Evolutionary conservation across 2,113 vertebrate species (phyloP).

Genomic region (Poeciliopsis prolifica): DNA sequence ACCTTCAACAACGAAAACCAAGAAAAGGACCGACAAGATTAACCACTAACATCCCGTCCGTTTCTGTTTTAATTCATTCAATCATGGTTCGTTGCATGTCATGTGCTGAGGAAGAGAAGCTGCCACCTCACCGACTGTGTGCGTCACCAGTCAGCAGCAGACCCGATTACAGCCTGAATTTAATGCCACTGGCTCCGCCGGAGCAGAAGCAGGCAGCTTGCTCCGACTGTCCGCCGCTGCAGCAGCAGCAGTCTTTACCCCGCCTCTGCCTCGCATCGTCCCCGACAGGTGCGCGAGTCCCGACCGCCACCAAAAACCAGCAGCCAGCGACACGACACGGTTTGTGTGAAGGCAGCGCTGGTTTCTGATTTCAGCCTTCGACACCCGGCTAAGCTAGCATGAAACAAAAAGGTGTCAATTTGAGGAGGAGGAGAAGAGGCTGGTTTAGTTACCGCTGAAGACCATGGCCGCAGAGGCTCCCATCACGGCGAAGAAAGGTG

Average conservation of each 20-base stretch:
- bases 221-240: not conserved
- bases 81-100: not conserved
- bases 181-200: not conserved
- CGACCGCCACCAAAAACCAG: slow-evolving; percentile 12
- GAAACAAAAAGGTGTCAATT: not conserved
- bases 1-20: not conserved
- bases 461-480: slow-evolving; percentile 95
- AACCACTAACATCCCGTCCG: too few relatives aligned
- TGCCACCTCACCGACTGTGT: slow-evolving; percentile 16
- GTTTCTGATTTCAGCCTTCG: not conserved
- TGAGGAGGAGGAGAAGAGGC: slow-evolving; percentile 18
- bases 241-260: slow-evolving; percentile 1
- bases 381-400: not conserved
- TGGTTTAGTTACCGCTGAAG: slow-evolving; percentile 88
- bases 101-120: not conserved
- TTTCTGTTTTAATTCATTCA: too few relatives aligned
- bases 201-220: not conserved
- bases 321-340: not conserved
- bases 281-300: slow-evolving; percentile 48
- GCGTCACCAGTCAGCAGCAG: slow-evolving; percentile 46
- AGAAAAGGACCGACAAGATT: not conserved
- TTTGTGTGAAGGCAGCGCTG: not conserved
- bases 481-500: slow-evolving; percentile 95
- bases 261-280: slow-evolving; percentile 40
- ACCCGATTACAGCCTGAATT: slow-evolving; percentile 1